A percentile compares a stretch with the other conserved stretches of the same genome.
Conservation (phyloP, 2,113 vertebrate genomes). For the Machaerirhynchus nigripectus region DNA sequence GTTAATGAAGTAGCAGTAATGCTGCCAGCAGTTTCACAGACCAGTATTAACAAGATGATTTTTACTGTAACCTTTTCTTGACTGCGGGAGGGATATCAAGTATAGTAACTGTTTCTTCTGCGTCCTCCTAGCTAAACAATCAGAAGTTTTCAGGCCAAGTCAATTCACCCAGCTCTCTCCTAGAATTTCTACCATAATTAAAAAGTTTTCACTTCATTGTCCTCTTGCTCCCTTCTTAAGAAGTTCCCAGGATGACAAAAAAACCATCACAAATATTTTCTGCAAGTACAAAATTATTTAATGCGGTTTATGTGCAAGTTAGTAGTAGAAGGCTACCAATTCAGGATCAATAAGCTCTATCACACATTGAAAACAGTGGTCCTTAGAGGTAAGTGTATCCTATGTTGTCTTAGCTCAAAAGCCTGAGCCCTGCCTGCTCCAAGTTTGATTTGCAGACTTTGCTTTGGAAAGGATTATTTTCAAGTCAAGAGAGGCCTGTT, state of each 20-base stretch:
- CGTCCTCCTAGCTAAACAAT: background rate
- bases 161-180: background rate
- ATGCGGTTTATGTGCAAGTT: background rate
- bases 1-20: background rate
- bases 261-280: background rate
- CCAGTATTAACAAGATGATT: background rate
- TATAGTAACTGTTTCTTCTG: background rate
- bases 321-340: background rate
- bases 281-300: background rate
- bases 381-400: background rate
- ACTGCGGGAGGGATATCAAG: background rate
- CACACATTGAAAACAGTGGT: accelerated
- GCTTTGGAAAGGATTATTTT: background rate
- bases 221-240: background rate
- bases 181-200: background rate
- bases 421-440: background rate
- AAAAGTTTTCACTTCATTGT: background rate
- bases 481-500: background rate
- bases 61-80: background rate
- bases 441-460: background rate
- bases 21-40: background rate
- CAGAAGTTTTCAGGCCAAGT: background rate
- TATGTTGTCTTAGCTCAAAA: background rate
- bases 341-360: background rate
- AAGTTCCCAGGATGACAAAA: background rate